These are phyloP conservation scores for Lepidurus arcticus DNA, from an alignment of 1,140 invertebrate genomes.

Conservation along the genomic window DNA sequence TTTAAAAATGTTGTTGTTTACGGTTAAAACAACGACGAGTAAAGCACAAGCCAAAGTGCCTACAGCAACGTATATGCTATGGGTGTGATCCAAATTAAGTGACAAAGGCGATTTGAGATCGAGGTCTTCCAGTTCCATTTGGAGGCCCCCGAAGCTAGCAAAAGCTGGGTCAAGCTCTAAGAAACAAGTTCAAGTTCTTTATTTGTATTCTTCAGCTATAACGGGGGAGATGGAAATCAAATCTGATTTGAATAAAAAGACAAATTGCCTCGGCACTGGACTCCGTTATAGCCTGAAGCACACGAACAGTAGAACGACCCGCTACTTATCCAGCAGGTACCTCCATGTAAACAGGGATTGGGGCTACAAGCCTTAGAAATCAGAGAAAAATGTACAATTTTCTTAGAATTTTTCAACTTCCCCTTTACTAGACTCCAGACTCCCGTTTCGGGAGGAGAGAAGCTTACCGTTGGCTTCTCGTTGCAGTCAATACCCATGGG, in stretches of 20 bases:
- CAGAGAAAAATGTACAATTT: neutral
- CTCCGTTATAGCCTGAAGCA: constrained; percentile 65
- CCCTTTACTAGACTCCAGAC: neutral
- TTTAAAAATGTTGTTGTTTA: constrained; percentile 43
- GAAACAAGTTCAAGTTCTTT: neutral
- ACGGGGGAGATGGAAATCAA: too few relatives aligned
- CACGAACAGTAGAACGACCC: constrained; percentile 69
- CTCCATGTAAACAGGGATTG: constrained; percentile 67
- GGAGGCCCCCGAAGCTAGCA: constrained; percentile 24
- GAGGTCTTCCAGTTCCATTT: constrained; percentile 36
- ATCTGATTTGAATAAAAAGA: neutral
- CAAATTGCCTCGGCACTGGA: constrained; percentile 61
- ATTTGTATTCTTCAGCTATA: too few relatives aligned
- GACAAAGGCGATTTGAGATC: constrained; percentile 55
- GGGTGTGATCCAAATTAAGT: constrained; percentile 60
- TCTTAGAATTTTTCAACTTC: neutral
- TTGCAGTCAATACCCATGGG: constrained; percentile 53
- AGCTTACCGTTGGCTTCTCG: constrained; percentile 33
- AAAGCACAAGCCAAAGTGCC: constrained; percentile 63
- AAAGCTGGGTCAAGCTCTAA: constrained; percentile 11
- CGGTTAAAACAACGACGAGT: constrained; percentile 60
- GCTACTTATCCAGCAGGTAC: constrained; percentile 67
- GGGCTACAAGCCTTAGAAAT: constrained; percentile 59
- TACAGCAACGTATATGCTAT: constrained; percentile 65
- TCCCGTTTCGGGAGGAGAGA: neutral